Conservation (phyloP, 2,113 vertebrate genomes). For the Donacobius atricapilla region DNA sequence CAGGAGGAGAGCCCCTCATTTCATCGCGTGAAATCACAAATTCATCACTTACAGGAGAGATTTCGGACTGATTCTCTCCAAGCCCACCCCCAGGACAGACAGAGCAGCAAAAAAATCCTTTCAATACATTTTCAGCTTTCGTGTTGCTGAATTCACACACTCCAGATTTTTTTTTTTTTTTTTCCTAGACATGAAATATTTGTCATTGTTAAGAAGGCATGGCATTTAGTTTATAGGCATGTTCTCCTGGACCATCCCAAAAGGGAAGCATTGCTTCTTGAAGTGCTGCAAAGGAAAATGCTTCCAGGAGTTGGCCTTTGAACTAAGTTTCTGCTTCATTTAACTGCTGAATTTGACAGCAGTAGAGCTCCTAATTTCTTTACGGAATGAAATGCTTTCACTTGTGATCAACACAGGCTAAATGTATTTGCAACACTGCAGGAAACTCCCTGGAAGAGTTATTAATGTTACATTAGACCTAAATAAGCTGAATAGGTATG, state of each 20-base stretch:
- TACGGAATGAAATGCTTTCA: constrained; percentile 8
- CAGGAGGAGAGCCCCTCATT: neutral
- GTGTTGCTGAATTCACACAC: neutral
- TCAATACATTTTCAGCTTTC: neutral
- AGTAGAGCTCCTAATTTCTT: constrained; percentile 27
- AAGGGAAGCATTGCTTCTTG: constrained; percentile 38
- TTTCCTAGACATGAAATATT: constrained; percentile 6
- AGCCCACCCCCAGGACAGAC: neutral
- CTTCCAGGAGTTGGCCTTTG: constrained; percentile 58
- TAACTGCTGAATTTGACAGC: constrained; percentile 47
- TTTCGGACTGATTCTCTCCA: too few relatives aligned
- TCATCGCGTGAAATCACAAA: neutral
- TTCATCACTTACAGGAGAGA: neutral
- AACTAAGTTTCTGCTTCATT: constrained; percentile 60
- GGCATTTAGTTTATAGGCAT: neutral
- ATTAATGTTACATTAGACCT: neutral
- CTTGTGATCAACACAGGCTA: constrained; percentile 6
- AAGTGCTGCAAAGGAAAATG: constrained; percentile 46
- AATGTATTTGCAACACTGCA: neutral
- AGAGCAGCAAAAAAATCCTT: neutral
- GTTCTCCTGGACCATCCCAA: constrained; percentile 25
- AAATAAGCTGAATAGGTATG: neutral
- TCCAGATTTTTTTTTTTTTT: neutral
- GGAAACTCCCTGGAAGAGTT: neutral
- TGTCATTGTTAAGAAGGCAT: constrained; percentile 8